A percentile compares a stretch with the other conserved stretches of the same genome.
These are phyloP conservation scores for Passer domesticus DNA, from an alignment of 2,113 vertebrate species.

Conservation along the genomic window DNA sequence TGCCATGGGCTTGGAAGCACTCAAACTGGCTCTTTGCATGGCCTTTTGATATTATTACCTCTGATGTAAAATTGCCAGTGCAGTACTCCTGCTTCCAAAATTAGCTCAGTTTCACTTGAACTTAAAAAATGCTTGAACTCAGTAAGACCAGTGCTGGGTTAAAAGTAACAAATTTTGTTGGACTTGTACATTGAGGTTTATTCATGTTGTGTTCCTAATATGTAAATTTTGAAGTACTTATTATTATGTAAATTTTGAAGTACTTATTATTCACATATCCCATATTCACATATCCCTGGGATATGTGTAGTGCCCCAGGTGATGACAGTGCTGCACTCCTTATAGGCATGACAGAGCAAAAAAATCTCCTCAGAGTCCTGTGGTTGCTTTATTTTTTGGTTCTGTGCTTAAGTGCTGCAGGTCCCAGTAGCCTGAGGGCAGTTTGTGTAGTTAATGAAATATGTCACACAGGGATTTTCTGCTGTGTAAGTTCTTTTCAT, in stretches of 20 bases:
- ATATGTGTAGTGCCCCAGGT: background rate
- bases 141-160: background rate
- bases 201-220: background rate
- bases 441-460: constrained; percentile 2
- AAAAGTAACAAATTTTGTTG: background rate
- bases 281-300: no score
- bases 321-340: background rate
- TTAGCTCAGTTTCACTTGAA: background rate
- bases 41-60: background rate
- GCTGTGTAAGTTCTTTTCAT: background rate
- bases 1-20: background rate
- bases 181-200: background rate
- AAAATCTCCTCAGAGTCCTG: background rate
- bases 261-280: background rate
- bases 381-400: background rate
- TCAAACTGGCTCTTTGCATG: background rate
- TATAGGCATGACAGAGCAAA: background rate
- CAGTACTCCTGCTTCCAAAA: background rate
- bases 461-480: background rate
- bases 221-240: background rate
- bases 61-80: background rate
- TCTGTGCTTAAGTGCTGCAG: background rate
- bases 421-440: background rate
- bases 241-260: background rate
- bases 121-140: background rate